Evolutionary conservation across 2,113 vertebrate genomes (phyloP).

Genomic region (Cercopithecus mona): DNA sequence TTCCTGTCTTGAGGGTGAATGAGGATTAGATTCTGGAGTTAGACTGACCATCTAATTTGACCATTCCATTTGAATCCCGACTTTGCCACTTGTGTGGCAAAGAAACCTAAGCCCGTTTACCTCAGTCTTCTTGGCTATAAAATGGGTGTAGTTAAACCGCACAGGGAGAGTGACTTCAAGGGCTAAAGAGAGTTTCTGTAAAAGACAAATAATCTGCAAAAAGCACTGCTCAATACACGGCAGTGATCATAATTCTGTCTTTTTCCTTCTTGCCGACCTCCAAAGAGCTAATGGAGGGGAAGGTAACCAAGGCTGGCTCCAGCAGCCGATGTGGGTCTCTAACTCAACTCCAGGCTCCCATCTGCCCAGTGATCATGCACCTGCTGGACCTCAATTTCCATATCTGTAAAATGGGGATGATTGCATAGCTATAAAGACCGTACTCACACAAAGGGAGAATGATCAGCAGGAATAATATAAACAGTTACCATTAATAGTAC

Average conservation of each 20-base stretch:
- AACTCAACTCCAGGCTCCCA: background rate
- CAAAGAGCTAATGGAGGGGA: background rate
- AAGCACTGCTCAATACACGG: background rate
- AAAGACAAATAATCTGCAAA: background rate
- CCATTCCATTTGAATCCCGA: background rate
- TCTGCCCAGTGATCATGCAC: background rate
- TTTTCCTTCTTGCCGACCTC: background rate
- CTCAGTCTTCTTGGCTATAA: background rate
- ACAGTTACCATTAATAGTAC: background rate
- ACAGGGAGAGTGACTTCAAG: accelerated
- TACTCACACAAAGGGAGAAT: accelerated
- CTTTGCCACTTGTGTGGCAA: background rate
- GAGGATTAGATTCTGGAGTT: background rate
- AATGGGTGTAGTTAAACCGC: background rate
- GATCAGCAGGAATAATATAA: background rate
- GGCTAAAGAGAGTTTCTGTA: background rate
- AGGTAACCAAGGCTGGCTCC: background rate
- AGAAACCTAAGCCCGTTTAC: background rate
- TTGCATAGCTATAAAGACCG: background rate
- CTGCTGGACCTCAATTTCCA: background rate
- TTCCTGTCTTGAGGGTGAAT: background rate
- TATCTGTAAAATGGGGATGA: background rate
- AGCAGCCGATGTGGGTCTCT: background rate
- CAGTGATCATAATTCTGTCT: background rate
- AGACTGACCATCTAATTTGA: no score